Evolutionary conservation across 2,797 vertebrate species (phyloP).

Genomic region (Enteromius argenteus): DNA sequence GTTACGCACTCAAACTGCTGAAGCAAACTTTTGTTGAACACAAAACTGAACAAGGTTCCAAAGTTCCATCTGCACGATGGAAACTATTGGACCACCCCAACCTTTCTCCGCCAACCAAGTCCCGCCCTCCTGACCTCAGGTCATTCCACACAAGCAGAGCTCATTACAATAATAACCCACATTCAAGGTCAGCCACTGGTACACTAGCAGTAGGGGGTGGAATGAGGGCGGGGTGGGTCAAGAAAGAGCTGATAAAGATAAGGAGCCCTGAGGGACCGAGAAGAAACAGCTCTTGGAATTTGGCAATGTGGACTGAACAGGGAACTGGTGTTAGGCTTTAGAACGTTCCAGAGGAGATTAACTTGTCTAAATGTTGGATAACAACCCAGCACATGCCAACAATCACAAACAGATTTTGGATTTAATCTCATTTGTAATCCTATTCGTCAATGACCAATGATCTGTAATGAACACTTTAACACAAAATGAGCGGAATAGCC

Average conservation of each 20-base stretch:
- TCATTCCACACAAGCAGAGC: slow-evolving; percentile 75
- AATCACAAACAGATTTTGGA: slow-evolving; percentile 5
- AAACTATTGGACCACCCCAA: slow-evolving; percentile 43
- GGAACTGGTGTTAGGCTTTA: slow-evolving; percentile 14
- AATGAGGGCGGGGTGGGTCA: not conserved
- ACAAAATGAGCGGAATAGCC: not conserved
- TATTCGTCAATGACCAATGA: not conserved
- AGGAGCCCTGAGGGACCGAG: slow-evolving; percentile 17
- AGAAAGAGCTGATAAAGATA: slow-evolving; percentile 14
- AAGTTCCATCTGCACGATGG: slow-evolving; percentile 54
- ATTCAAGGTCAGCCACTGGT: slow-evolving; percentile 78
- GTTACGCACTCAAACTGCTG: not conserved
- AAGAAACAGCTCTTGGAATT: slow-evolving; percentile 11
- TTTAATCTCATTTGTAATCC: slow-evolving; percentile 9
- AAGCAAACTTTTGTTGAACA: not conserved
- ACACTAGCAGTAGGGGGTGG: slow-evolving; percentile 61
- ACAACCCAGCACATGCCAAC: slow-evolving; percentile 20
- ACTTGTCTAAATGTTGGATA: slow-evolving; percentile 18
- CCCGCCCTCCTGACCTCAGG: slow-evolving; percentile 66
- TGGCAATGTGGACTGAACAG: slow-evolving; percentile 23
- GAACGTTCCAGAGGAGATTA: slow-evolving; percentile 29
- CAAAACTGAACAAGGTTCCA: not conserved
- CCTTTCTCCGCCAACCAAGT: slow-evolving; percentile 30
- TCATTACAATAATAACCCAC: slow-evolving; percentile 79
- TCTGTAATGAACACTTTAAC: not conserved